Conservation (phyloP, 2,113 vertebrate genomes). For the Suricata suricatta region DNA sequence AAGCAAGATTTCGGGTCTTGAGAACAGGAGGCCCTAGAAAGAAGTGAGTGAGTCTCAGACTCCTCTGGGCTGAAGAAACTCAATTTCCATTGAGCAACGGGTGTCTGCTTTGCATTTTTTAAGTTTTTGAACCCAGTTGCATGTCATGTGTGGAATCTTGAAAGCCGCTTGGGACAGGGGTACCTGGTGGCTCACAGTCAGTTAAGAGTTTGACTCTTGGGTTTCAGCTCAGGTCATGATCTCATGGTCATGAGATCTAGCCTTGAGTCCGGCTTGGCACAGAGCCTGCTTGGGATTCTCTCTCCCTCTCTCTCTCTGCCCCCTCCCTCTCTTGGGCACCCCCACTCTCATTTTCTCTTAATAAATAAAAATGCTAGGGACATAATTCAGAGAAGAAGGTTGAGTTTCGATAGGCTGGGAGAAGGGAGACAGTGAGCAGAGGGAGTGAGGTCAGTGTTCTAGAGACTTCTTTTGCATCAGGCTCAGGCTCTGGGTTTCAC, state of each 20-base stretch:
- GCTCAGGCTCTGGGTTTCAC: not conserved
- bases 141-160: no score
- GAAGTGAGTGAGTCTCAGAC: not conserved
- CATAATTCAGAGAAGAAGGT: not conserved
- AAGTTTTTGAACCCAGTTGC: not conserved
- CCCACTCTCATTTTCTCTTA: no score
- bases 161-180: not conserved
- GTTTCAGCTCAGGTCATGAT: no score
- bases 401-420: not conserved
- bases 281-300: no score
- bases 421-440: no score
- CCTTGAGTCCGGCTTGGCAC: no score
- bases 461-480: not conserved
- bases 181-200: no score
- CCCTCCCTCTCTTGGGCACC: no score
- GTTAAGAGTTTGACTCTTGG: no score
- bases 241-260: no score
- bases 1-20: not conserved
- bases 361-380: not conserved
- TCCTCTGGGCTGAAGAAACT: not conserved
- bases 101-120: not conserved
- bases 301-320: no score
- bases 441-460: fast-evolving
- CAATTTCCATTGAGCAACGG: not conserved
- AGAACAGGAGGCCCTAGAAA: not conserved